Evolutionary conservation across 1,140 invertebrate genomes (phyloP), one percentile per base, ranked within the genome.

Genomic region (Ridgeia piscesae): DNA sequence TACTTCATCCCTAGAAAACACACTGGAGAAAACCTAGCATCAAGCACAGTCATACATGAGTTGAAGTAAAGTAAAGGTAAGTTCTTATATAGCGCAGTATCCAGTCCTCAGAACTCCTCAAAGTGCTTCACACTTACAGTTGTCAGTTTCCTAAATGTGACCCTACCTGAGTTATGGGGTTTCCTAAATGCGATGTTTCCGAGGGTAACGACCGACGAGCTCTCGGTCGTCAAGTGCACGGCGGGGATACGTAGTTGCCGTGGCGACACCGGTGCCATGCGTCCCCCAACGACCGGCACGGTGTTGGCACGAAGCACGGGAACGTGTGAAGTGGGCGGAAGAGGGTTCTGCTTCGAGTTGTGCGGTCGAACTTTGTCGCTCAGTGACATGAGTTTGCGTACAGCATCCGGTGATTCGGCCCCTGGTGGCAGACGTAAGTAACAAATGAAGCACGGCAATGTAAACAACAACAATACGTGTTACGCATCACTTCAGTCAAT

Each of bases 351-450:
- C 94, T 96, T 95, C 88, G 95, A 94, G 92, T 95, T 95, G 92
- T 95, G 95, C 48, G 95, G 98, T 91, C 98, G 97, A 27, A 98
- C 98, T 96, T 99, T 99, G 91, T 96, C 96, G n/a, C 96, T 98
- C 9, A 99, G 96, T 1, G 98, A 97, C 92, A 99, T 96, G 95
- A 99, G 97, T 95, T 99, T 99, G 93, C 98, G 97, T 6, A 99
- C 98, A 0, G 98, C 98, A 96, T 99, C 98, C 6, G 99, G 99
- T 35, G 98, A 99, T 42, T 98, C 98, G 48, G 98, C 98, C 93
- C 98, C 98, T 92, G 89, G 34, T 34, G 89, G 27, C 58, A 77
- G 58, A 77, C 11, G 27, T 21, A 77, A 21, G 17, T 21, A 77
- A 77, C 42, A 42, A 42, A 42, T 42, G 42, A 77, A 2, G 17